A percentile compares a stretch with the other conserved stretches of the same genome.
phyloP scores from a whole-genome alignment of 2,113 vertebrate genomes.

The Crotalus viridis region DNA sequence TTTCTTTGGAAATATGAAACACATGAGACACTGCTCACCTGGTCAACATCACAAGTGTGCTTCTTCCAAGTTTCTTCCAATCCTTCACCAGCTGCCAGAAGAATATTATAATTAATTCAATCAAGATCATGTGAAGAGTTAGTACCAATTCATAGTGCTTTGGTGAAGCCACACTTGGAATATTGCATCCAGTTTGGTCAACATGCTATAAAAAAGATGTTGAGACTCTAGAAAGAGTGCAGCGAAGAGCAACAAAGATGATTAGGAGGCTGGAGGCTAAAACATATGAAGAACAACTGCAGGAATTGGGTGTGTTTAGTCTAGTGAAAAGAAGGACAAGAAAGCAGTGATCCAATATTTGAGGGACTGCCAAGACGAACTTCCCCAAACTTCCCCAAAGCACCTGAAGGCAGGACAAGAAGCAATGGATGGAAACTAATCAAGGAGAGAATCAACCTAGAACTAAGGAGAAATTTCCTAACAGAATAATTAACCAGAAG shows the following conservation, averaged over 20 bases:
- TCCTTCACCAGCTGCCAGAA: not conserved
- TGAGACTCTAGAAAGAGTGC: too few relatives aligned
- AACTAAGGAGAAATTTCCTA: not conserved
- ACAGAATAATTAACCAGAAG: not conserved
- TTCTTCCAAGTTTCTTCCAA: not conserved
- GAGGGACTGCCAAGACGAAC: not conserved
- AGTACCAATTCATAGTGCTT: too few relatives aligned
- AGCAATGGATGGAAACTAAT: not conserved
- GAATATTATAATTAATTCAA: not conserved
- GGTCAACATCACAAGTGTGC: not conserved
- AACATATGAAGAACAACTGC: not conserved
- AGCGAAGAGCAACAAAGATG: too few relatives aligned
- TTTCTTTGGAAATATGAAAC: not conserved
- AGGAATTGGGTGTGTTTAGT: not conserved
- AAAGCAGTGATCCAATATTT: not conserved
- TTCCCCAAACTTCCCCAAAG: not conserved
- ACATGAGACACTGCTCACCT: not conserved
- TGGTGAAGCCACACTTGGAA: too few relatives aligned
- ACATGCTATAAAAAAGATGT: too few relatives aligned
- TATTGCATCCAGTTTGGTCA: too few relatives aligned
- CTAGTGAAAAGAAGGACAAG: not conserved
- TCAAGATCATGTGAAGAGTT: too few relatives aligned
- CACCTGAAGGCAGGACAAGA: not conserved
- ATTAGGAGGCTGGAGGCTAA: too few relatives aligned
- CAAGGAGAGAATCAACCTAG: not conserved